Evolutionary conservation across 1,140 invertebrate genomes (phyloP).

Genomic region (Hypothenemus hampei): DNA sequence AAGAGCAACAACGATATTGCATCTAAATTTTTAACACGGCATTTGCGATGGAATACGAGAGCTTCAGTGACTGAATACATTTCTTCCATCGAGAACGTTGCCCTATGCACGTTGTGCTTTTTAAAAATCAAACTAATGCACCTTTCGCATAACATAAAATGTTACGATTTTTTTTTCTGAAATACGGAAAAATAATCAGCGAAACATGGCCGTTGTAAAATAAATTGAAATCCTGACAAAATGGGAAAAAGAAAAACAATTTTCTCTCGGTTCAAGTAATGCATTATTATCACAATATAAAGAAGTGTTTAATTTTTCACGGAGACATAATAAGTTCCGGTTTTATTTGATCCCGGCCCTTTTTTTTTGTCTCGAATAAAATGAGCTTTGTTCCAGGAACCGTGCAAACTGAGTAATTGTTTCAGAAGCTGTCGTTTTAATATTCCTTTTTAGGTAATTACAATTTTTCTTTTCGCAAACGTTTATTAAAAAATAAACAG

Average conservation of each 20-base stretch:
- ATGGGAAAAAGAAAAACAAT: too few relatives aligned
- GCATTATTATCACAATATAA: conserved; percentile 3
- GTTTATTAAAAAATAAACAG: neutral
- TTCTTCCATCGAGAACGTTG: too few relatives aligned
- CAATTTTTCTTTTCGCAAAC: neutral
- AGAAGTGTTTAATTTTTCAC: conserved; percentile 7
- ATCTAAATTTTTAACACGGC: conserved; percentile 14
- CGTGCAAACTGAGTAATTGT: conserved; percentile 6
- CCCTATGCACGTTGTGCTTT: too few relatives aligned
- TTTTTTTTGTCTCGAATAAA: neutral
- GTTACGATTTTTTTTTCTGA: too few relatives aligned
- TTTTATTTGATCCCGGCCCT: conserved; percentile 7
- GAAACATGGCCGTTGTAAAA: too few relatives aligned
- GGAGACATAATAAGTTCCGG: conserved; percentile 4
- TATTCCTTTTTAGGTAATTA: conserved; percentile 2
- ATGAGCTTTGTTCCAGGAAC: neutral
- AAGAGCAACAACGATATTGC: conserved; percentile 11
- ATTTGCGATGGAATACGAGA: conserved; percentile 4
- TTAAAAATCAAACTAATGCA: too few relatives aligned
- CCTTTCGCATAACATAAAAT: too few relatives aligned
- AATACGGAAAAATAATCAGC: too few relatives aligned
- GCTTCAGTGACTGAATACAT: too few relatives aligned
- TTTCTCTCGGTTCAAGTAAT: too few relatives aligned
- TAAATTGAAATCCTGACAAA: too few relatives aligned
- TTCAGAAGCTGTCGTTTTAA: conserved; percentile 1